Percentiles rank a stretch among this genome's conserved stretches.
phyloP scores from a whole-genome alignment of 2,113 vertebrate genomes.

The Nothoprocta pentlandii region DNA sequence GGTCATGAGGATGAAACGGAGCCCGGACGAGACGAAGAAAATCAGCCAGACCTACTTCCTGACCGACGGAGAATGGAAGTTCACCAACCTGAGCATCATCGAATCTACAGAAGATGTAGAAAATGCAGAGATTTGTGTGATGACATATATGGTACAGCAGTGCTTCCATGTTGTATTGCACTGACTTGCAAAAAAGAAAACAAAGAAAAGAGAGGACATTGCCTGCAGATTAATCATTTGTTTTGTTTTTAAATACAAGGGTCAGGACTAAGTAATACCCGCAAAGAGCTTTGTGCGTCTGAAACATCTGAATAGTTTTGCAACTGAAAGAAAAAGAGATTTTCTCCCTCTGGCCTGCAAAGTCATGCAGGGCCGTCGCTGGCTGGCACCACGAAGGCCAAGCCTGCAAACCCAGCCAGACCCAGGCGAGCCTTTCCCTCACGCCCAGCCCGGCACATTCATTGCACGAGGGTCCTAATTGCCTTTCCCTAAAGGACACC shows the following conservation, averaged over 20 bases:
- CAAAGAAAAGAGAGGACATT: accelerated
- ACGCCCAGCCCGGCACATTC: too few relatives aligned
- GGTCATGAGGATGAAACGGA: neutral
- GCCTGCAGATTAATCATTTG: neutral
- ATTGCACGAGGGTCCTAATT: too few relatives aligned
- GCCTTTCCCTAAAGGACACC: too few relatives aligned
- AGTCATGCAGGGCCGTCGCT: too few relatives aligned
- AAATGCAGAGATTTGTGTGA: neutral
- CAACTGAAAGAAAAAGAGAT: too few relatives aligned
- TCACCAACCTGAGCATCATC: slow-evolving; percentile 44
- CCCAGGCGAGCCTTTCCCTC: too few relatives aligned
- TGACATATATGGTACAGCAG: neutral
- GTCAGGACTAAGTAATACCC: neutral
- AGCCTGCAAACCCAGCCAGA: too few relatives aligned
- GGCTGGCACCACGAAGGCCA: too few relatives aligned
- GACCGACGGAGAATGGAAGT: slow-evolving; percentile 68
- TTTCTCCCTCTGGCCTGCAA: too few relatives aligned
- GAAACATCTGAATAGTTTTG: too few relatives aligned
- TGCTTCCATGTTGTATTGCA: neutral
- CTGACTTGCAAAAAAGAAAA: neutral
- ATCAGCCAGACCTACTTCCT: neutral
- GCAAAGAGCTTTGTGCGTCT: neutral
- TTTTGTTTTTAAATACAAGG: neutral
- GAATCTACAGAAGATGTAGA: accelerated
- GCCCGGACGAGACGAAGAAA: neutral